A percentile compares a stretch with the other conserved stretches of the same genome.
These are phyloP conservation scores for Metallyticus violacea DNA, from an alignment of 2,888 invertebrate genomes.

Conservation along the genomic window DNA sequence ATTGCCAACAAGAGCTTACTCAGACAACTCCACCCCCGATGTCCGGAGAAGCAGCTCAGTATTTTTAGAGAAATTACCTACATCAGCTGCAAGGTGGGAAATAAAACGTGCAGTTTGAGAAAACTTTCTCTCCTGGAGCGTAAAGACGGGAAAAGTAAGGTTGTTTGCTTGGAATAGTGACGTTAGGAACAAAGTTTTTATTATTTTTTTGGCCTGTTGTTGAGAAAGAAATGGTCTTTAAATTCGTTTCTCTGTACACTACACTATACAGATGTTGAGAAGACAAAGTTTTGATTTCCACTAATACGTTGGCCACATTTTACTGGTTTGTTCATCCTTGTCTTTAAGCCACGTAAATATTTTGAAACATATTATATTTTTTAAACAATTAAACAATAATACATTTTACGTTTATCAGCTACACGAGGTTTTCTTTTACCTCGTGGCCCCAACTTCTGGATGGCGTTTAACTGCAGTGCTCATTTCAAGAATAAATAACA, in stretches of 20 bases:
- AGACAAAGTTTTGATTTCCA: too few species aligned
- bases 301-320: too few species aligned
- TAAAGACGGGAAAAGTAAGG: neutral
- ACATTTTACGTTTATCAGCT: too few species aligned
- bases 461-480: too few species aligned
- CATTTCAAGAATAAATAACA: too few species aligned
- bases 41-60: neutral
- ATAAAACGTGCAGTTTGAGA: neutral
- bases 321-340: too few species aligned
- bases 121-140: neutral
- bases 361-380: too few species aligned
- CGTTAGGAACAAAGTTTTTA: neutral
- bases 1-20: neutral
- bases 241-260: neutral
- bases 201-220: too few species aligned
- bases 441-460: too few species aligned
- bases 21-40: neutral
- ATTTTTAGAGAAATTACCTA: neutral
- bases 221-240: neutral
- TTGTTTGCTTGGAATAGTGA: neutral
- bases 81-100: neutral
- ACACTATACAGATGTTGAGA: neutral
- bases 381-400: too few species aligned
- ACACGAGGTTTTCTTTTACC: too few species aligned
- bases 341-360: too few species aligned